phyloP scores from a whole-genome alignment of 2,797 vertebrate genomes.

The Typhlichthys subterraneus region DNA sequence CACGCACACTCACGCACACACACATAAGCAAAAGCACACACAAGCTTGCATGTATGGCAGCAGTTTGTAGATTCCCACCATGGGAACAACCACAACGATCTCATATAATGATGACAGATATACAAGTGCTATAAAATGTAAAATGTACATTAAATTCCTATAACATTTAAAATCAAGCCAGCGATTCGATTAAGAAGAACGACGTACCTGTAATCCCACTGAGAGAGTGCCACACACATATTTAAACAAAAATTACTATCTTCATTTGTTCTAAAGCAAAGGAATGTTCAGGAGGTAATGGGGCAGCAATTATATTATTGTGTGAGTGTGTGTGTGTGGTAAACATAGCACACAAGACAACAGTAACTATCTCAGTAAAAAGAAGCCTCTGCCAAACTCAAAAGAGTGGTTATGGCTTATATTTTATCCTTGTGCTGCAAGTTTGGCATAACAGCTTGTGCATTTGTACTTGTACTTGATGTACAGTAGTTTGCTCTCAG shows the following conservation, averaged over 20 bases:
- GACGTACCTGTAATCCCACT: background rate
- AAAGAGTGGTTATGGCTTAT: background rate
- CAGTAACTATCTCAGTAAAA: background rate
- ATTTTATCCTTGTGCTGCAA: background rate
- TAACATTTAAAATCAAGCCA: too few species aligned
- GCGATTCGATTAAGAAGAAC: background rate
- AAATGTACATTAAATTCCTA: too few species aligned
- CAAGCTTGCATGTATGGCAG: background rate
- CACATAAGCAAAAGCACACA: background rate
- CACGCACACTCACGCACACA: constrained; percentile 32
- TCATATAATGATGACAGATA: background rate
- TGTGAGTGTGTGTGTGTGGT: background rate
- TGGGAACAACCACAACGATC: background rate
- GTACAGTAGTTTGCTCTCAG: too few species aligned
- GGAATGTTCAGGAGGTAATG: too few species aligned
- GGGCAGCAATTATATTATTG: background rate
- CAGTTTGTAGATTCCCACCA: background rate
- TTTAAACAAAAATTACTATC: background rate
- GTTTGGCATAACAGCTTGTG: background rate
- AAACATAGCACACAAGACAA: constrained; percentile 4
- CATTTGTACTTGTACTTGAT: background rate
- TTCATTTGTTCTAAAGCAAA: background rate
- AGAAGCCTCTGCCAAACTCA: background rate
- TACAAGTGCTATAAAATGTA: too few species aligned
- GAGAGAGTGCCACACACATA: background rate